phyloP scores from a whole-genome alignment of 2,888 invertebrate genomes.

The Magallana nippona region DNA sequence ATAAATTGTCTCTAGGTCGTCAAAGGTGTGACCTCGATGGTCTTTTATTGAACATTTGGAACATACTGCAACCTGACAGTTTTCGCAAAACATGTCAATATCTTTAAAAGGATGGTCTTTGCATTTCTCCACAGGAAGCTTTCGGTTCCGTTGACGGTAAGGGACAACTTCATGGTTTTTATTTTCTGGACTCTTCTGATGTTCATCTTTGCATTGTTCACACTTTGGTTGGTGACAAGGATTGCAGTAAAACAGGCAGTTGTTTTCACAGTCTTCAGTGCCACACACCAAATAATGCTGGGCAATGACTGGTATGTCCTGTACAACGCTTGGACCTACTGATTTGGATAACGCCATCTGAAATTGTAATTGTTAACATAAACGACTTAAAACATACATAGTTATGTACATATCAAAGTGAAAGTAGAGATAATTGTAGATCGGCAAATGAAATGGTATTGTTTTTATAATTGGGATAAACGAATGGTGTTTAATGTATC shows the following conservation, averaged over 20 bases:
- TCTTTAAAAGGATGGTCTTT: not conserved
- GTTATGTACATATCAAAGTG: too few species aligned
- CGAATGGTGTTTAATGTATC: too few species aligned
- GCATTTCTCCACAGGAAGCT: not conserved
- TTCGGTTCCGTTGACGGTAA: not conserved
- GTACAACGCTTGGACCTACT: not conserved
- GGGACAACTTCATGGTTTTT: not conserved
- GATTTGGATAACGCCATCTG: not conserved
- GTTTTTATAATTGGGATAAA: too few species aligned
- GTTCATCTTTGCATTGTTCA: not conserved
- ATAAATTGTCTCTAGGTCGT: not conserved
- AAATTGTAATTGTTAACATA: not conserved
- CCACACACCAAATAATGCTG: not conserved
- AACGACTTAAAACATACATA: too few species aligned
- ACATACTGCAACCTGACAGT: not conserved
- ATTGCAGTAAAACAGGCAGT: not conserved
- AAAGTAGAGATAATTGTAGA: too few species aligned
- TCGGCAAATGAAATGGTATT: too few species aligned
- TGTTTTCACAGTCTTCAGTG: not conserved
- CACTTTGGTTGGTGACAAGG: not conserved
- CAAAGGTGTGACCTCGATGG: not conserved
- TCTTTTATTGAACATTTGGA: not conserved
- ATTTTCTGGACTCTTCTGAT: not conserved
- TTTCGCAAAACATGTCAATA: not conserved
- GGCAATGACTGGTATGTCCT: not conserved